Evolutionary conservation across 2,888 invertebrate species (phyloP), one percentile per base, ranked within the genome.

Genomic region (Agriotes lineatus): DNA sequence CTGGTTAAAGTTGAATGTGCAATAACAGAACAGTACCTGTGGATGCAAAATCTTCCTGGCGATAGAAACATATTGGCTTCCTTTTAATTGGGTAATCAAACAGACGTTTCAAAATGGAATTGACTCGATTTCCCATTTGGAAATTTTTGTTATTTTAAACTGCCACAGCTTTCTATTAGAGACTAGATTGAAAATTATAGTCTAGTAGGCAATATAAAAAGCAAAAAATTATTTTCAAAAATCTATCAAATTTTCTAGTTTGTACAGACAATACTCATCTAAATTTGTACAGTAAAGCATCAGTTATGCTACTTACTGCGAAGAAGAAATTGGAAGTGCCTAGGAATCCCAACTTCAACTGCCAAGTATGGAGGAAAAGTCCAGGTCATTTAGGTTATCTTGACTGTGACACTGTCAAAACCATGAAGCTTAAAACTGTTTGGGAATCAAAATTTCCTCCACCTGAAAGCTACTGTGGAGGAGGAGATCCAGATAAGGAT

Each of bases 11-110:
- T 10, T 50, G 19, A 25, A 37, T 39, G 20, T 3, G 1, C 1
- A 25, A n/a, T n/a, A n/a, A n/a, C n/a, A n/a, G n/a, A n/a, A n/a
- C n/a, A 12, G 54, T 78, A 86, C 88, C 88, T 60, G 88, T 88
- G 1, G 88, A 87, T 12, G 87, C 86, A 45, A 88, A 88, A 75
- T 88, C 88, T 74, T 88, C 87, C 74, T 88, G 88, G 19, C 88
- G 81, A 68, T 87, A 87, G 71, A 88, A 88, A 75, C 88, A 88
- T 64, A 88, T 88, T 0, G 88, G 88, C 82, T 88, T 88, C 68
- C 88, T 83, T 76, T 88, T 88, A 33, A 88, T 88, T 0, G 88
- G 88, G 74, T 88, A 88, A 75, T 88, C 87, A 72, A 88, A 87
- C 18, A 88, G 75, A 16, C 86, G 82, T 14, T 85, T 85, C 56